Base-by-base conservation (phyloP, 2,888 invertebrate genomes). In the Nomada lathburiana region DNA sequence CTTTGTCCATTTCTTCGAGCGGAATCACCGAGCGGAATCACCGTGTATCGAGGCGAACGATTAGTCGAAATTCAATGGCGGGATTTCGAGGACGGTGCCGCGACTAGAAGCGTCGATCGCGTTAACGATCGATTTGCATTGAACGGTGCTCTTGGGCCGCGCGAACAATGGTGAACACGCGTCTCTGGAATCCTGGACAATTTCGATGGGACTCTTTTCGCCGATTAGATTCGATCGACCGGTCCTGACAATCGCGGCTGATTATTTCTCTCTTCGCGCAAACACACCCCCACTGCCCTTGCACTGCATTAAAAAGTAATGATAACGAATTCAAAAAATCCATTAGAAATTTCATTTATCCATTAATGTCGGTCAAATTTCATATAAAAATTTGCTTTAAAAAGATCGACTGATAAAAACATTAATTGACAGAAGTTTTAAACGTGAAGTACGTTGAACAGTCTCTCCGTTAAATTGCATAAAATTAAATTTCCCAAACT, bases 121-220 rank as follows among this genome's bases (percentile, higher is more conserved):
- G 80, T 80, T 80, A 80, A 80, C 80, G 71, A 80, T 80, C 80
- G 80, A 80, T 80, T 80, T 79, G 80, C 79, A 80, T 79, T 80
- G 69, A 42, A n/a, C 79, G 53, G 9, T n/a, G 50, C 42, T 16
- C 74, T 53, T 67, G 55, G 74, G 69, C 80, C 42, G 13, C 65
- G 23, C 18, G 70, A 71, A 79, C 80, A 80, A 79, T 71, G 52
- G 60, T 29, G 36, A 55, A 78, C 77, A 20, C 55, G 55, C 50
- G 50, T 20, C 70, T 16, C 18, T 29, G 59, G 69, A 57, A 67
- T 67, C 16, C 67, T 9, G 52, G 53, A 36, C 50, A 68, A 50
- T 52, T 77, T 63, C 63, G 68, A 71, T 62, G 55, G 53, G 42
- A 18, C 47, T 50, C 18, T 76, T 67, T 70, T 65, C 20, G 47